Base-by-base conservation (phyloP, 1,140 invertebrate species). In the Euura saliciscinereae region DNA sequence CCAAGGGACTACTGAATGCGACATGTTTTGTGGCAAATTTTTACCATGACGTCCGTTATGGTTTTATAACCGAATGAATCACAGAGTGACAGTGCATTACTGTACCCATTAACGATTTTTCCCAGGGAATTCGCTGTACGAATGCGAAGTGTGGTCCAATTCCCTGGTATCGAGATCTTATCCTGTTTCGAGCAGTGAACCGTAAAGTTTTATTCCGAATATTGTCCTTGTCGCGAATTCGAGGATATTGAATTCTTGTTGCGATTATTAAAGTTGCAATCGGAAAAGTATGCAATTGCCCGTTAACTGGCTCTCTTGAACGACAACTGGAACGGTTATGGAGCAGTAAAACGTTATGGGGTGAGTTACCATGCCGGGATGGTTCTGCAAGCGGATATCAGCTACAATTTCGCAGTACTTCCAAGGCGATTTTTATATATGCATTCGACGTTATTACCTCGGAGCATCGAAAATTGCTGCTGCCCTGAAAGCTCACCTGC, bases 231-330 rank as follows among this genome's bases (percentile, higher is more conserved):
- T 59, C 13, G 6, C 51, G 51, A 59, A 3, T 59, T 11, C 51
- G 13, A 11, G 13, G 51, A 59, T 59, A 59, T 59, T 59, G 51
- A 59, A 59, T 59, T 59, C 51, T 59, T 59, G 13, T 59, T 11
- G 51, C 51, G 51, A 59, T 59, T 59, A 59, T 59, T 59, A 59
- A 59, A 59, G 51, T 59, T 59, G 51, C 51, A 59, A 59, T 59
- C 5, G 51, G 8, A 59, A n/a, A 59, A 59, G 51, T 59, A 59
- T 59, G 51, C 8, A n/a, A 59, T n/a, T 59, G 51, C 51, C 6
- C 51, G 10, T 5, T 59, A 59, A 59, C 51, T 11, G 51, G 8
- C 51, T 59, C 6, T n/a, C 13, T 59, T 59, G 8, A 59, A 59
- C 51, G 51, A 59, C 2, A 6, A n/a, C 51, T 11, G 51, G 8